Base-by-base conservation (phyloP, 2,888 invertebrate genomes). In the Drosophila atroscutellata region DNA sequence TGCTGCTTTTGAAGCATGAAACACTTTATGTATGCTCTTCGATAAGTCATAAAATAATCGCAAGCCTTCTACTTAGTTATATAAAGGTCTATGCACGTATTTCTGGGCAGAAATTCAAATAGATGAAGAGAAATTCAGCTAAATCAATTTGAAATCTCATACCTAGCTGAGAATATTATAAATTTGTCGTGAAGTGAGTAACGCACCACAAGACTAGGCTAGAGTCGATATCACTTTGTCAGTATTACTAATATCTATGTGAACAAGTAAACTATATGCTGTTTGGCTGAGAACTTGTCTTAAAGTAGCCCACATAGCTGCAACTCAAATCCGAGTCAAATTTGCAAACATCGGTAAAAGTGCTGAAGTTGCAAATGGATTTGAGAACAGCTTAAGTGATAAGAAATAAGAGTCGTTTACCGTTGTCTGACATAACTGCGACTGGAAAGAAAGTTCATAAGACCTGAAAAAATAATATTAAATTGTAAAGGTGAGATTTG, bases 281-380 rank as follows among this genome's bases (percentile, higher is more conserved):
- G 3, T 42, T 20, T 7, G 20, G 20, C n/a, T 20, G 42, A 20
- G n/a, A n/a, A 8, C n/a, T 39, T 39, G n/a, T n/a, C 39, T 9
- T 9, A n/a, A 39, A n/a, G 30, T 15, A 36, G 42, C 49, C 52
- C 49, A 66, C 9, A 55, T 80, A 73, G 58, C 73, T 76, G 70
- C 64, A 69, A 56, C 71, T 65, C 37, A 56, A 58, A 62, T 67
- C 45, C 51, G 37, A 57, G 52, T 30, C 47, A 42, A 42, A 66
- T 61, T 45, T 66, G 47, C 52, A 15, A 13, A 24, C 24, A 24
- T 24, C 24, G 75, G 77, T 65, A 64, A 71, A 52, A 80, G 65
- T 62, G 65, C 71, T 77, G 68, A 85, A 86, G 73, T 75, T 83
- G 37, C 57, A 70, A 72, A 62, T 58, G 63, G 71, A 75, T 71